Evolutionary conservation across 2,888 invertebrate genomes (phyloP).

Genomic region (Drosophila sordidula): DNA sequence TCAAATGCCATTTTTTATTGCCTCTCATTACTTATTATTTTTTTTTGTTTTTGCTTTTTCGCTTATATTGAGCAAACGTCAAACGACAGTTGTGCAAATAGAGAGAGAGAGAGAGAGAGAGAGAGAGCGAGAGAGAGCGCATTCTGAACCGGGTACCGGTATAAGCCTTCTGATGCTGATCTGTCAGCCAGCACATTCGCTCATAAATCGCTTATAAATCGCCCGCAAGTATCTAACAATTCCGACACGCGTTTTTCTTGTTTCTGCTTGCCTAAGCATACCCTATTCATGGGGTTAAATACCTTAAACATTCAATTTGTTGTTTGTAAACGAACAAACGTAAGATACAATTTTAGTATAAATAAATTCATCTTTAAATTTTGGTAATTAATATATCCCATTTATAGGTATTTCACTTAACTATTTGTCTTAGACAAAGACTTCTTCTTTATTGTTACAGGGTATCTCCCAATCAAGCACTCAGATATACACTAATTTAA

Average conservation of each 20-base stretch:
- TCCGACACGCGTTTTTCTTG: conserved; percentile 62
- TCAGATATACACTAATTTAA: not conserved
- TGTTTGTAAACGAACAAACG: too few species aligned
- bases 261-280: conserved; percentile 20
- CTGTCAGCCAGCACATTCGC: conserved; percentile 54
- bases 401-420: too few species aligned
- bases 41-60: conserved; percentile 6
- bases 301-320: not conserved
- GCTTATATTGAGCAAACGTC: conserved; percentile 40
- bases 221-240: conserved; percentile 58
- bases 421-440: too few species aligned
- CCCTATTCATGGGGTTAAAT: conserved; percentile 3
- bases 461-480: not conserved
- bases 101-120: conserved; percentile 15
- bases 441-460: not conserved
- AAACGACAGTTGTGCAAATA: conserved; percentile 67
- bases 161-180: conserved; percentile 33
- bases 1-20: conserved; percentile 64
- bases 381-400: too few species aligned
- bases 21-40: conserved; percentile 41
- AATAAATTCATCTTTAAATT: too few species aligned
- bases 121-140: not conserved
- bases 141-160: conserved; percentile 34
- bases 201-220: conserved; percentile 67
- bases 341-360: too few species aligned